Conservation (phyloP, 2,113 vertebrate species). For the Eclectus roratus region DNA sequence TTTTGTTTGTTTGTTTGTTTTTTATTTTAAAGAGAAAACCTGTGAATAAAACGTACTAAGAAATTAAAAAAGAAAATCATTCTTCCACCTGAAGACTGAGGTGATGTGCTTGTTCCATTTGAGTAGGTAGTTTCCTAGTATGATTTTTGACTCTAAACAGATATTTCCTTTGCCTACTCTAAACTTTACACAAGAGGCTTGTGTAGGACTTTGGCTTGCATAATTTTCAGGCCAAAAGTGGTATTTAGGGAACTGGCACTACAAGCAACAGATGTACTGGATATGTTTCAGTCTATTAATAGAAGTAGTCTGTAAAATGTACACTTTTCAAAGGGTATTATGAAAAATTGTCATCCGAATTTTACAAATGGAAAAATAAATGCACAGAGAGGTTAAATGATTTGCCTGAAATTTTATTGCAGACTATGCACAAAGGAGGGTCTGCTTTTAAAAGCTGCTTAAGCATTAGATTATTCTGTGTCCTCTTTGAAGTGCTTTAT, state of each 20-base stretch:
- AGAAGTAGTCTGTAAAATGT: not conserved
- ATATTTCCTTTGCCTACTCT: not conserved
- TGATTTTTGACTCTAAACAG: not conserved
- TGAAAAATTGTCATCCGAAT: not conserved
- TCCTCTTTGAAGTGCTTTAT: not conserved
- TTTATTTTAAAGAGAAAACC: not conserved
- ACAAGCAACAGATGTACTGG: not conserved
- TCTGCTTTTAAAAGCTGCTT: not conserved
- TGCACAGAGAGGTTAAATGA: not conserved
- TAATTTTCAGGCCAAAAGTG: not conserved
- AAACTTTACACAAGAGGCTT: not conserved
- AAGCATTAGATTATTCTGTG: not conserved
- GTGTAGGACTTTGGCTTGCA: not conserved
- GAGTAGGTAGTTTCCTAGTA: not conserved
- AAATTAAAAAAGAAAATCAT: not conserved
- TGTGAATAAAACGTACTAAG: not conserved
- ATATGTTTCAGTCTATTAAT: not conserved
- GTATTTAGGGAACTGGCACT: not conserved
- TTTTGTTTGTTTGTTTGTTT: not conserved
- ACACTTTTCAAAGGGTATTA: not conserved
- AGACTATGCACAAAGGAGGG: accelerated
- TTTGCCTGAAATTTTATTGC: not conserved
- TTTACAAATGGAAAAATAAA: not conserved
- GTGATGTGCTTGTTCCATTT: not conserved
- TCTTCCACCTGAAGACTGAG: not conserved